Base-by-base conservation (phyloP, 1,140 invertebrate genomes). In the Agrypnia vestita region DNA sequence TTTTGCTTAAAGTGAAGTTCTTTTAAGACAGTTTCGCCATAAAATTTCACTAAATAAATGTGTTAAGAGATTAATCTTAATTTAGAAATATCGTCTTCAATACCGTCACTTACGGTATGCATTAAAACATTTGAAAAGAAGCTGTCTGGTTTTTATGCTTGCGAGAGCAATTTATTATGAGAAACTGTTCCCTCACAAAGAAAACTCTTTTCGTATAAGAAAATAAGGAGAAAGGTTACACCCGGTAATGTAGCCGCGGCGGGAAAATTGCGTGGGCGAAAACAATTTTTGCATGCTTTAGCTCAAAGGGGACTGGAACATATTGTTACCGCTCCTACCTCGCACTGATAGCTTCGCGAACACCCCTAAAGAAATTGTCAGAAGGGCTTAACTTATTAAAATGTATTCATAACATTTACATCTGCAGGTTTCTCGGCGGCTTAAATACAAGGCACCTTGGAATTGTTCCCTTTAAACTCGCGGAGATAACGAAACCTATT, bases 121-220 rank as follows among this genome's bases (percentile, higher is more conserved):
- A 62, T 62, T 62, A 43, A 62, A 62, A 62, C 21, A 62, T 62
- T 62, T 21, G 21, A 69, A 69, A 69, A 43, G 46, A 69, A 47
- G 43, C 12, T 69, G n/a, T 47, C 43, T n/a, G 59, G 4, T 47
- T 47, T 69, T 46, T 69, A 19, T 47, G 64, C 46, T 47, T 43
- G 11, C 43, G 13, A n/a, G 12, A 4, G 64, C 44, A 51, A 15
- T 12, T 51, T 13, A 51, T 51, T 51, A 51, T 51, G 49, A 51
- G 49, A 19, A 61, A 61, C 15, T 25, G 59, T 61, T 15, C 21
- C 17, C 21, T 11, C 59, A 55, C 71, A 73, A 73, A 73, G 71
- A 12, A 15, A 73, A 53, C 19, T 25, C 49, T 71, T 19, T 19
- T 35, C 19, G 49, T 12, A 0, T 35, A 53, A 73, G 47, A 55